A percentile compares a stretch with the other conserved stretches of the same genome.
Evolutionary conservation across 2,888 invertebrate species (phyloP).

Genomic region (Drosophila paranaensis): DNA sequence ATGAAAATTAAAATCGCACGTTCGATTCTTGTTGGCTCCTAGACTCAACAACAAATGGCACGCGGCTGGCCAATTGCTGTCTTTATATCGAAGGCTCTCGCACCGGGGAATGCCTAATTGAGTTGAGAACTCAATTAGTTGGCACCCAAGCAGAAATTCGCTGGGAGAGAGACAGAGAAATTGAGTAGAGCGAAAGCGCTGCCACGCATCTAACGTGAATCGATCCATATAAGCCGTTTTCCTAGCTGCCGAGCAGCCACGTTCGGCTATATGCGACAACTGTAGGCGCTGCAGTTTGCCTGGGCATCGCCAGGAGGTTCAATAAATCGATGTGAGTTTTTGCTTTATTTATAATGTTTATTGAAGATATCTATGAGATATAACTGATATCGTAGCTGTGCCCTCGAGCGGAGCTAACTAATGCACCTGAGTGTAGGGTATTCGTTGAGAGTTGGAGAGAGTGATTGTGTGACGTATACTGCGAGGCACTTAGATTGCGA

Average conservation of each 20-base stretch:
- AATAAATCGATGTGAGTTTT: neutral
- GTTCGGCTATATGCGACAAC: constrained; percentile 29
- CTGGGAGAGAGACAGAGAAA: constrained; percentile 40
- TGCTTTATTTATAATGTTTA: too few species aligned
- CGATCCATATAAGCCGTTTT: constrained; percentile 82
- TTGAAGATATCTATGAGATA: neutral
- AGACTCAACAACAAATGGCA: constrained; percentile 84
- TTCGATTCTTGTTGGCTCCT: constrained; percentile 82
- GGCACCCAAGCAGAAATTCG: constrained; percentile 36
- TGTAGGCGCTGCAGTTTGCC: constrained; percentile 22
- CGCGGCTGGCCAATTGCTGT: constrained; percentile 65
- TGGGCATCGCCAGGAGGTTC: neutral
- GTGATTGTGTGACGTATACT: neutral
- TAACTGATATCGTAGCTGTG: neutral
- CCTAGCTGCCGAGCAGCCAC: constrained; percentile 30
- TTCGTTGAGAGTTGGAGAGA: constrained; percentile 3
- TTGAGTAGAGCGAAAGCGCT: constrained; percentile 37
- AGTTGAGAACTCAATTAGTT: constrained; percentile 57
- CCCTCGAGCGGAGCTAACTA: neutral
- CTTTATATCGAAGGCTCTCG: constrained; percentile 80
- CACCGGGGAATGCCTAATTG: constrained; percentile 42
- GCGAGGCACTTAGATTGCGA: constrained; percentile 25
- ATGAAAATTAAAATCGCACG: constrained; percentile 68
- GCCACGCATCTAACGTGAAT: constrained; percentile 62
- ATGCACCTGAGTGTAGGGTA: constrained; percentile 10